Evolutionary conservation across 2,113 vertebrate species (phyloP), one percentile per base, ranked within the genome.

Genomic region (Anarrhichthys ocellatus): DNA sequence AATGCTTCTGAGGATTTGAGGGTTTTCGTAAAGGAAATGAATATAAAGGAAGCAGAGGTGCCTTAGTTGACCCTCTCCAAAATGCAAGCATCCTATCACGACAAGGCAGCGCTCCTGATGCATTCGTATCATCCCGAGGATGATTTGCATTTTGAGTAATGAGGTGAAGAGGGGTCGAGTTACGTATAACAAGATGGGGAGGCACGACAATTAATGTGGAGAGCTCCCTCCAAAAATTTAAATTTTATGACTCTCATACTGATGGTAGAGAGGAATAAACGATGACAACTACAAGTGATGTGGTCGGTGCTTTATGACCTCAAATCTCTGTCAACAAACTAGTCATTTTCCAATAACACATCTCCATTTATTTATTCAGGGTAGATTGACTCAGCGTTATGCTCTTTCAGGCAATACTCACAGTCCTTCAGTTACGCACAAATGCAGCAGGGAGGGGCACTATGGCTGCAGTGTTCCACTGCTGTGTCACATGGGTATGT

Each of bases 1-100:
- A 91, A 91, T 36, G 82, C 88, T 89, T 84, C 67, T 29, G 65
- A 92, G 89, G 85, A 88, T 89, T 89, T 88, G 34, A 82, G 70
- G 15, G 65, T 92, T 92, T 27, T 58, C 54, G 88, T 83, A 34
- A 70, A 84, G 67, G 69, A 86, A 88, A 89, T 91, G 48, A 85
- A 88, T 78, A 63, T 75, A 84, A 74, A 76, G 83, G 68, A 87
- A 88, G 29, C 52, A 62, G 67, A 63, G 59, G 6, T 69, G 81
- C 76, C 78, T 90, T 22, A 15, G 63, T 32, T 88, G 81, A 90
- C 88, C 91, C 75, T 69, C 44, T 54, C 17, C 2, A 2, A n/a
- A 78, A 81, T 77, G 71, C 68, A 76, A 77, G 71, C 64, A 63
- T 67, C 56, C 42, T 29, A 67, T 80, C 69, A 70, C 58, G 40